Base-by-base conservation (phyloP, 1,140 invertebrate species). In the Spodoptera frugiperda region DNA sequence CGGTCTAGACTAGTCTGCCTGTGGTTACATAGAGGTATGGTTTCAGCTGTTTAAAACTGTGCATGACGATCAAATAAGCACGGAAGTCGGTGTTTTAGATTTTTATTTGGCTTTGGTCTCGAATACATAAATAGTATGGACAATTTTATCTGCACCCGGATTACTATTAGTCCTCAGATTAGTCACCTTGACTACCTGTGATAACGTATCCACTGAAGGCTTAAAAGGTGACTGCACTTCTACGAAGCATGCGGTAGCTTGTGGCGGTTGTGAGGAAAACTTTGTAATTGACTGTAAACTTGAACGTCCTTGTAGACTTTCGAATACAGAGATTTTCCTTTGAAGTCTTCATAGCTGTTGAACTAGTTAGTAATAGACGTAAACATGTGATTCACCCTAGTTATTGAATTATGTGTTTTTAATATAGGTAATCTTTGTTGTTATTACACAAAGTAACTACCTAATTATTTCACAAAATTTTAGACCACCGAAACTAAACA, bases 171-270 rank as follows among this genome's bases (percentile, higher is more conserved):
- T 25, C 1, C 25, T 25, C n/a, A 33, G 17, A 48, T 72, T 44
- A 57, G 44, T 55, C 68, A 57, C 51, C 68, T 17, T 72, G 39
- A 19, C 33, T 72, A 39, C 48, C 3, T 25, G 44, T n/a, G 17
- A 57, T 55, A 57, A 72, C 17, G 57, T 70, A 68, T 79, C 81
- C 49, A 39, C 48, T 63, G 78, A 82, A 81, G 54, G 81, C 57
- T 82, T 81, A 79, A 88, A 89, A 91, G 91, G 89, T 91, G 88
- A 92, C 89, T 93, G 91, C 89, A 90, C 89, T 93, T 89, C 85
- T 82, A 57, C 78, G 68, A 46, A 57, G 68, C 21, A 72, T 53
- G 55, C 82, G 82, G 81, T 82, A 87, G 86, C 76, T 89, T 83
- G 71, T 79, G 76, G 21, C 25, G 72, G 19, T 75, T 55, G 33